Evolutionary conservation across 2,797 vertebrate species (phyloP).

Genomic region (Myotis pilosus): DNA sequence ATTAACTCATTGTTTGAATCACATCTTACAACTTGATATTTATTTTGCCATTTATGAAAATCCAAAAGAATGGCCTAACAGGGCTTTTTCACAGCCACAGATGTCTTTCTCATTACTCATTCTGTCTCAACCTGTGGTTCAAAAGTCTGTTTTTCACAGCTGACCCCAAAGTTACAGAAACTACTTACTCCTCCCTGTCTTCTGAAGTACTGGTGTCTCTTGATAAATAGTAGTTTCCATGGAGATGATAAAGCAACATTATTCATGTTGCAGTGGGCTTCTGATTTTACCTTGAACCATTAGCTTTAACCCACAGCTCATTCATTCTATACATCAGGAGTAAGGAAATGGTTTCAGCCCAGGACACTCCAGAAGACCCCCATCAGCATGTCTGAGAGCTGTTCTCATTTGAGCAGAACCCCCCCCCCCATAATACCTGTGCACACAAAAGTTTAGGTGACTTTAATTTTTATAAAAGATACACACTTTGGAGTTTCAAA

Average conservation of each 20-base stretch:
- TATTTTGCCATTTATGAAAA: neutral
- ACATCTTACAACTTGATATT: neutral
- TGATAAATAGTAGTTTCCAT: slow-evolving; percentile 81
- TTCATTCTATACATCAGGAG: slow-evolving; percentile 83
- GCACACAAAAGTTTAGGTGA: neutral
- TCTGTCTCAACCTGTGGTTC: slow-evolving; percentile 17
- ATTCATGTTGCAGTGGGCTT: slow-evolving; percentile 79
- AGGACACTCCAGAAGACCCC: slow-evolving; percentile 68
- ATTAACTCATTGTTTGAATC: neutral
- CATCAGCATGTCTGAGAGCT: neutral
- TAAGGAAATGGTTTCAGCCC: slow-evolving; percentile 78
- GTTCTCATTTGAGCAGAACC: neutral
- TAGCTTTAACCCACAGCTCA: slow-evolving; percentile 81
- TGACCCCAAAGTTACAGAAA: slow-evolving; percentile 56
- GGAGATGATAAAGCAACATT: slow-evolving; percentile 81
- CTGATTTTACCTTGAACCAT: slow-evolving; percentile 84
- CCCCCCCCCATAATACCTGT: no score
- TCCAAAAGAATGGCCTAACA: neutral
- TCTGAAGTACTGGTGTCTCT: slow-evolving; percentile 70
- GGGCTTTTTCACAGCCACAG: neutral
- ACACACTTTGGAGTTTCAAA: neutral
- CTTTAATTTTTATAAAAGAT: neutral
- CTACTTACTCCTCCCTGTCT: slow-evolving; percentile 66
- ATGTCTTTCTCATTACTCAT: neutral
- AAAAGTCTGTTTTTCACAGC: slow-evolving; percentile 55